Evolutionary conservation across 2,113 vertebrate species (phyloP).

Genomic region (Aptenodytes forsteri): DNA sequence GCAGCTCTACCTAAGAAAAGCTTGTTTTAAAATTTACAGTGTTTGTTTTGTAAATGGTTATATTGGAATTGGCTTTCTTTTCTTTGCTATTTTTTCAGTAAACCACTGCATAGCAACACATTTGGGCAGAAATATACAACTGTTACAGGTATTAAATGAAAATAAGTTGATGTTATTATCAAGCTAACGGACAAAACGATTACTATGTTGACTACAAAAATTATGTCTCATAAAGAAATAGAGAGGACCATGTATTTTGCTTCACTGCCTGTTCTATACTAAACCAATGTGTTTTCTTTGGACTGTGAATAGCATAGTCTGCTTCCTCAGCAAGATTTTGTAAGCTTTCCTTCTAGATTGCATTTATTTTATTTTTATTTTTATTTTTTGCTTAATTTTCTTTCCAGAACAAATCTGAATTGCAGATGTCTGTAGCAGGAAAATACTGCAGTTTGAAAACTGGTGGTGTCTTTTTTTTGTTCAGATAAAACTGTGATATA

Average conservation of each 20-base stretch:
- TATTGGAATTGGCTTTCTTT: background rate
- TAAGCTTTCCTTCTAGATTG: background rate
- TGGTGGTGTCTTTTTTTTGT: background rate
- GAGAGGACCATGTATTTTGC: background rate
- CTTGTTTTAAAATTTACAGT: background rate
- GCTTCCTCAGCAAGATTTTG: background rate
- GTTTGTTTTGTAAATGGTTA: background rate
- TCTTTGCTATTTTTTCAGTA: background rate
- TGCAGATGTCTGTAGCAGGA: background rate
- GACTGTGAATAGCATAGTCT: background rate
- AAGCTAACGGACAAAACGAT: background rate
- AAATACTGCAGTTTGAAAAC: background rate
- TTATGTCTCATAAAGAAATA: background rate
- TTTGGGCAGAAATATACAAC: background rate
- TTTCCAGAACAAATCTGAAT: background rate
- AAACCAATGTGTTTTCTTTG: background rate
- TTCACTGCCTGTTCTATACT: background rate
- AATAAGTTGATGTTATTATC: background rate
- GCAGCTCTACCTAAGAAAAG: background rate
- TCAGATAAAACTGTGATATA: background rate
- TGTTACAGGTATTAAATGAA: background rate
- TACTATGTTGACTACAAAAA: background rate
- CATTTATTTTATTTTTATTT: background rate
- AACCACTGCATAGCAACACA: background rate
- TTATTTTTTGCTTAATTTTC: background rate